phyloP scores from a whole-genome alignment of 2,888 invertebrate species.

The Theodoxus fluviatilis region DNA sequence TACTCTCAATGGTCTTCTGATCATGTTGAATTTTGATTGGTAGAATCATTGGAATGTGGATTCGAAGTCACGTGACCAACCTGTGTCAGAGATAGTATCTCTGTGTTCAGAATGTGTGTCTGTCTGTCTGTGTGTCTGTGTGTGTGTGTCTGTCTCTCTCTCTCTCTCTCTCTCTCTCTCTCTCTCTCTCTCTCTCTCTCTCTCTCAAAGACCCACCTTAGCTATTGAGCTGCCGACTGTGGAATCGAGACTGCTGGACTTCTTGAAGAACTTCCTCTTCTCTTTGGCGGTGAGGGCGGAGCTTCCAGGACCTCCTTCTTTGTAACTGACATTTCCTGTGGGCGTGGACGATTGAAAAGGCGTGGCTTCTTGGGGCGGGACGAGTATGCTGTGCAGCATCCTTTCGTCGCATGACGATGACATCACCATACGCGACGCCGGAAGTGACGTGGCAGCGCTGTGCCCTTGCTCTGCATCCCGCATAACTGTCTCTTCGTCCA shows the following conservation, averaged over 20 bases:
- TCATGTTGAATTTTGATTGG: no score
- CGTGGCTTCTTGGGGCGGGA: neutral
- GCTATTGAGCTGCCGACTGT: slow-evolving; percentile 40
- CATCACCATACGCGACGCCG: slow-evolving; percentile 28
- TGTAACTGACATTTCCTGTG: neutral
- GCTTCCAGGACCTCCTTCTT: no score
- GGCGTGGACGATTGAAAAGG: neutral
- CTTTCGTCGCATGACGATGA: slow-evolving; percentile 38
- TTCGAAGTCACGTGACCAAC: no score
- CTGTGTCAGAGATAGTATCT: no score
- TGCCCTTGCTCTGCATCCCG: slow-evolving; percentile 34
- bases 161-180: no score
- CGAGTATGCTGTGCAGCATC: slow-evolving; percentile 27
- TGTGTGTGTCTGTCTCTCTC: no score
- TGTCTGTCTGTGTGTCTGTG: no score
- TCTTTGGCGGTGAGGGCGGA: slow-evolving; percentile 39
- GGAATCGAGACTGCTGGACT: slow-evolving; percentile 46
- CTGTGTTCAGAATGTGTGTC: no score
- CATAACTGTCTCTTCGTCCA: slow-evolving; percentile 33
- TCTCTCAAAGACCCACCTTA: no score
- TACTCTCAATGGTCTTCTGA: no score
- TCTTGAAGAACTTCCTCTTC: slow-evolving; percentile 40
- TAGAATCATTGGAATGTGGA: no score
- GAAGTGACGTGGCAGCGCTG: slow-evolving; percentile 26
- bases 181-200: no score